A percentile compares a stretch with the other conserved stretches of the same genome.
Evolutionary conservation across 2,888 invertebrate species (phyloP).

Genomic region (Trissonchulus latispiculum): DNA sequence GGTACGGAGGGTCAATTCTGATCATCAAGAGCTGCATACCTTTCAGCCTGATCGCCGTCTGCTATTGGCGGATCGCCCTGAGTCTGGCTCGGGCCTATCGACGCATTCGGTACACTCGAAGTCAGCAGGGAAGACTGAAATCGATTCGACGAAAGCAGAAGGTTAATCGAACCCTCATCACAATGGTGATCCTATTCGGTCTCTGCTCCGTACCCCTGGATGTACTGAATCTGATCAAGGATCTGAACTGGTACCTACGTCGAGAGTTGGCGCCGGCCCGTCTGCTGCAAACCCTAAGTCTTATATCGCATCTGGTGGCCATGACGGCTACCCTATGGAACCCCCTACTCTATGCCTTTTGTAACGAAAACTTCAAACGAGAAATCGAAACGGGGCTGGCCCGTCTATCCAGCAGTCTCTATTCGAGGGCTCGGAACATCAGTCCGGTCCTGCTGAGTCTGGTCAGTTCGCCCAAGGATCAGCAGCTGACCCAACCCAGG

Average conservation of each 20-base stretch:
- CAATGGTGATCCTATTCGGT: constrained; percentile 9
- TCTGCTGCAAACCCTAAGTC: not conserved
- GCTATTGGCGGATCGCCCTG: constrained; percentile 3
- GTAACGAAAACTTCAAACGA: constrained; percentile 84
- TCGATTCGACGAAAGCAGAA: constrained; percentile 10
- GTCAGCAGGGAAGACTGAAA: not conserved
- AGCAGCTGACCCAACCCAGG: too few species aligned
- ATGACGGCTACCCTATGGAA: constrained; percentile 91
- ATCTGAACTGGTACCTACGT: constrained; percentile 1
- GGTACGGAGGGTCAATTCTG: not conserved
- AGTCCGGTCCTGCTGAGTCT: too few species aligned
- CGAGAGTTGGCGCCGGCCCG: not conserved
- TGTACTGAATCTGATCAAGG: not conserved
- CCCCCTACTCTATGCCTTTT: constrained; percentile 88
- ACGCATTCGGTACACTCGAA: not conserved
- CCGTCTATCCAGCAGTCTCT: too few species aligned
- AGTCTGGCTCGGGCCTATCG: not conserved
- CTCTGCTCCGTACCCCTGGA: constrained; percentile 11
- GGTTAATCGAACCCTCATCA: constrained; percentile 1
- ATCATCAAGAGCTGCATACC: constrained; percentile 1
- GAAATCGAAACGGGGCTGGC: constrained; percentile 52
- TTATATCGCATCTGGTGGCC: constrained; percentile 72
- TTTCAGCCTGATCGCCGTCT: not conserved
- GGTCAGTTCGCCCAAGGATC: too few species aligned
- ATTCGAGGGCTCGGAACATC: too few species aligned